These are phyloP conservation scores for Cheumatopsyche charites DNA, from an alignment of 1,140 invertebrate species.

Conservation along the genomic window DNA sequence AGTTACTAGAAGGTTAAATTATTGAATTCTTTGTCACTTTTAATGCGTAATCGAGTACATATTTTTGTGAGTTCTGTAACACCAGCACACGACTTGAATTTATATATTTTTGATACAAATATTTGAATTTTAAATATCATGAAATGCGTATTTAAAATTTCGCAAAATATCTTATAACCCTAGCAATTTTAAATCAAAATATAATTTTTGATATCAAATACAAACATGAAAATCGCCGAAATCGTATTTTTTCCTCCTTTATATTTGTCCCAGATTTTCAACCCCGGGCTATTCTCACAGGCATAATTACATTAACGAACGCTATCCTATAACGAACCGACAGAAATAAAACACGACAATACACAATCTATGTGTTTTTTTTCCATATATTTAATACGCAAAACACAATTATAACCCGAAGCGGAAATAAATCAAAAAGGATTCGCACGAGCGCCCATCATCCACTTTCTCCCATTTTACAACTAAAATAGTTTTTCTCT, in stretches of 20 bases:
- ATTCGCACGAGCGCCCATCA: background rate
- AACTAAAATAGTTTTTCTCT: conserved; percentile 22
- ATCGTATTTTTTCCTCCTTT: conserved; percentile 1
- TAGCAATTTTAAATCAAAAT: too few relatives aligned
- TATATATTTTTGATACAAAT: too few relatives aligned
- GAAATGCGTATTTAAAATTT: too few relatives aligned
- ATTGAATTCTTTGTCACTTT: too few relatives aligned
- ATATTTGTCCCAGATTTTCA: conserved; percentile 23
- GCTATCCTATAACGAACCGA: conserved; percentile 22
- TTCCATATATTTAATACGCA: background rate
- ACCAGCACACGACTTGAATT: too few relatives aligned
- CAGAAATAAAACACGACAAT: conserved; percentile 30
- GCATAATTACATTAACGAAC: conserved; percentile 46
- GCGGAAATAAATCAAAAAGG: conserved; percentile 25
- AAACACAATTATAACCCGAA: conserved; percentile 29
- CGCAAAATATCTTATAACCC: too few relatives aligned
- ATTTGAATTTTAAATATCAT: too few relatives aligned
- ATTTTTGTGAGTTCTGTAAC: too few relatives aligned
- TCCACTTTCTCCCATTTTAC: conserved; percentile 13
- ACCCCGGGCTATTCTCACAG: conserved; percentile 26
- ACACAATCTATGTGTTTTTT: background rate
- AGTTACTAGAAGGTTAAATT: too few relatives aligned
- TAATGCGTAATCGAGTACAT: too few relatives aligned
- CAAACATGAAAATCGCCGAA: background rate
- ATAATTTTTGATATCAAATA: too few relatives aligned